phyloP scores from a whole-genome alignment of 2,888 invertebrate genomes.

The Listrodromus nycthemerus region DNA sequence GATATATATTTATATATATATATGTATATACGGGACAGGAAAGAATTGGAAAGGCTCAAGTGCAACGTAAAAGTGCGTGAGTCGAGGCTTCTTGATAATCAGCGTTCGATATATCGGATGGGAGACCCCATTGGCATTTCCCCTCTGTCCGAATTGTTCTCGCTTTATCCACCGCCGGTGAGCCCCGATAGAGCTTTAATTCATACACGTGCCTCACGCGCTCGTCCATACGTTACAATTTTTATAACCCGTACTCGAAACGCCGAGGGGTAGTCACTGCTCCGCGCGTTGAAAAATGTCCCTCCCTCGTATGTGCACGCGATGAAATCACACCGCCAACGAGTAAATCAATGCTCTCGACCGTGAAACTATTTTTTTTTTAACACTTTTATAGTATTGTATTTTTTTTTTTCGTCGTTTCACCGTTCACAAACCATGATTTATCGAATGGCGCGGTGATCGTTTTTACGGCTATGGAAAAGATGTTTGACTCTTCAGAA shows the following conservation, averaged over 20 bases:
- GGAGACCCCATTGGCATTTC: constrained; percentile 35
- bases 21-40: neutral
- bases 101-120: neutral
- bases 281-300: constrained; percentile 11
- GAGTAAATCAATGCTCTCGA: constrained; percentile 31
- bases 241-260: constrained; percentile 58
- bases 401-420: neutral
- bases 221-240: constrained; percentile 65
- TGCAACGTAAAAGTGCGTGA: too few species aligned
- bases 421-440: constrained; percentile 8
- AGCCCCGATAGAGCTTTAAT: constrained; percentile 61
- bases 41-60: neutral
- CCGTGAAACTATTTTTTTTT: constrained; percentile 11
- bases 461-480: neutral
- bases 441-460: neutral
- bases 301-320: neutral
- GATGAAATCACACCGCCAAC: constrained; percentile 25
- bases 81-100: too few species aligned
- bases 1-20: neutral
- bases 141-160: constrained; percentile 58
- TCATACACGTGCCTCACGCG: constrained; percentile 60
- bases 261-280: constrained; percentile 42
- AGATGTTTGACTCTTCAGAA: neutral
- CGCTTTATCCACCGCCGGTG: constrained; percentile 43
- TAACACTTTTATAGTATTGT: neutral